Evolutionary conservation across 2,888 invertebrate genomes (phyloP), one percentile per base, ranked within the genome.

Genomic region (Liodrosophila aerea): DNA sequence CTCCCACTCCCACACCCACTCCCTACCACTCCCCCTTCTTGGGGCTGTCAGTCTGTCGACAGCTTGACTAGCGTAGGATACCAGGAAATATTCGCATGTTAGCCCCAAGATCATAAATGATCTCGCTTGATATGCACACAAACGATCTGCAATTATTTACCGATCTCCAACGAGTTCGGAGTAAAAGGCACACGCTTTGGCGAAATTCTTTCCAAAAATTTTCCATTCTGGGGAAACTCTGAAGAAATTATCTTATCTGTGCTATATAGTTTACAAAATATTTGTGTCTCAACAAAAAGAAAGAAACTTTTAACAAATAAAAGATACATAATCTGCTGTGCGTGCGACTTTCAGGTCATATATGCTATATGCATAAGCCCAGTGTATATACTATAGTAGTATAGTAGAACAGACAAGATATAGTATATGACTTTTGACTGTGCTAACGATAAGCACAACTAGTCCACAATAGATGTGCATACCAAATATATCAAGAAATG

Each of bases 361-460:
- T 15, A 31, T 44, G 30, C 9, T n/a, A 30, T 30, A 3, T 22
- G 22, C 2, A 22, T 22, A 22, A 22, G 5, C 22, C 22, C 22
- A 22, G 5, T 22, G 22, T n/a, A n/a, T n/a, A n/a, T 30, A 30
- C 7, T 30, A 30, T 30, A 30, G 7, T 30, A 30, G 30, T 5
- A 22, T 22, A 22, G 22, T 5, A 22, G 3, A 22, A 22, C 22
- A 22, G 22, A 22, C 22, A 22, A 22, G 22, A 22, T 8, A 18
- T 41, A 8, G 15, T 22, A 12, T 30, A 57, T 40, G 44, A 12
- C 49, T 33, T 30, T 44, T 33, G 39, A 34, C 13, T 31, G 11
- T 30, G 31, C 1, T n/a, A n/a, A 22, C 30, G 43, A 59, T 64
- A 57, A 64, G 45, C 29, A 16, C 2, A 57, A 40, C 39, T 56